Base-by-base conservation (phyloP, 2,113 vertebrate genomes). In the Beaufortia kweichowensis region DNA sequence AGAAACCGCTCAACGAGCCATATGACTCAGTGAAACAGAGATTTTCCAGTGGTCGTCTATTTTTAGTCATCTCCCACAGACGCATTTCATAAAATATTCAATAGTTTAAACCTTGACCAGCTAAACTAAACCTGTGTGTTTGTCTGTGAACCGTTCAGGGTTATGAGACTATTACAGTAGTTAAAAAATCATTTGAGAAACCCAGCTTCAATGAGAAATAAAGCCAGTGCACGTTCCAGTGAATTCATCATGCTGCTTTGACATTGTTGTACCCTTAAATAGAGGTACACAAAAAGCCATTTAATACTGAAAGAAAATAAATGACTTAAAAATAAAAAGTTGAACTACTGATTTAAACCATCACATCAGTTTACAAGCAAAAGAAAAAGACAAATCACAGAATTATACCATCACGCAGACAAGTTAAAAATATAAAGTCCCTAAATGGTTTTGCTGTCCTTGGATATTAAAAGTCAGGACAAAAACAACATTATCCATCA, bases 401-500 rank as follows among this genome's bases (percentile, higher is more conserved):
- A 35, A 70, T 35, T 12, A 50, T 35, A 15, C 64, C 11, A 46
- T 33, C 19, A 23, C 33, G 43, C 50, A 6, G 23, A 43, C n/a
- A 46, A 35, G 50, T 57, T 70, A 35, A 70, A 70, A 39, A 57
- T 39, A 55, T 17, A 23, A 61, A 48, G 35, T 26, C 39, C 56
- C 35, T 61, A 9, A 48, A 67, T 70, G 65, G 41, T 28, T 60
- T 70, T 7, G 28, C 23, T 28, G 69, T 71, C 69, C 66, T 69
- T 77, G 57, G 39, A 24, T 33, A 41, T 5, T 61, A 62, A 61
- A 48, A 50, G 76, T 70, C 76, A 70, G 48, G 48, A 70, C 28
- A 67, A 26, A 39, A 69, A 60, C 10, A 68, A 24, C 23, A 50
- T 28, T 60, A 69, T 67, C 46, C 66, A 77, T 77, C 56, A 62